Percentiles rank a stretch among this genome's conserved stretches.
Evolutionary conservation across 2,113 vertebrate genomes (phyloP).

Genomic region (Etheostoma cragini): DNA sequence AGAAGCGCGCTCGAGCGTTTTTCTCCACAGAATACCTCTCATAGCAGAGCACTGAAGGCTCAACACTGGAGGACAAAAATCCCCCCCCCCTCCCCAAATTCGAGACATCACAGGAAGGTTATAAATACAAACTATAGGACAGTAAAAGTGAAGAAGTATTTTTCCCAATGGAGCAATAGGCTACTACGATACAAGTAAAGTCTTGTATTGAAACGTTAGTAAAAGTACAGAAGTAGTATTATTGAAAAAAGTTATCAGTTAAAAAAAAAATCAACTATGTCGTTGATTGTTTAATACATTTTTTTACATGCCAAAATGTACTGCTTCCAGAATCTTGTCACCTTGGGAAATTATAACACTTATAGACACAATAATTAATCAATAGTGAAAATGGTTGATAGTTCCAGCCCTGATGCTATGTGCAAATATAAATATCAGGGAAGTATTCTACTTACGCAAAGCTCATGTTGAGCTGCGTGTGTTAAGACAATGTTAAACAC

Average conservation of each 20-base stretch:
- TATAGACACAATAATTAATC: neutral
- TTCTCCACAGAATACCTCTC: conserved; percentile 60
- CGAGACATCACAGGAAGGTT: conserved; percentile 13
- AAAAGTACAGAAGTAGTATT: neutral
- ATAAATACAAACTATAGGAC: neutral
- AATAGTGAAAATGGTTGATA: neutral
- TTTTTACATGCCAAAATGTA: neutral
- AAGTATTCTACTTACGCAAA: neutral
- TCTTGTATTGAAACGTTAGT: neutral
- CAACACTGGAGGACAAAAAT: conserved; percentile 3
- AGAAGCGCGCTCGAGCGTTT: conserved; percentile 42
- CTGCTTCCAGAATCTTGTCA: neutral
- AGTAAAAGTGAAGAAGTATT: neutral
- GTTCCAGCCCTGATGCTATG: neutral
- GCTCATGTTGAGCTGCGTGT: neutral
- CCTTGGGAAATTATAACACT: neutral
- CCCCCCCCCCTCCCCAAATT: neutral
- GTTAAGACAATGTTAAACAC: neutral
- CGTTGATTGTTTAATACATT: too few species aligned
- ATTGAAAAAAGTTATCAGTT: too few species aligned
- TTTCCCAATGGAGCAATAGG: neutral
- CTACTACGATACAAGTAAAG: neutral
- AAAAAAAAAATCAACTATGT: too few species aligned
- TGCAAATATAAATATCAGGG: neutral
- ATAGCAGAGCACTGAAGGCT: conserved; percentile 40